phyloP scores from a whole-genome alignment of 1,140 invertebrate genomes.

The Trichonephila clavipes region DNA sequence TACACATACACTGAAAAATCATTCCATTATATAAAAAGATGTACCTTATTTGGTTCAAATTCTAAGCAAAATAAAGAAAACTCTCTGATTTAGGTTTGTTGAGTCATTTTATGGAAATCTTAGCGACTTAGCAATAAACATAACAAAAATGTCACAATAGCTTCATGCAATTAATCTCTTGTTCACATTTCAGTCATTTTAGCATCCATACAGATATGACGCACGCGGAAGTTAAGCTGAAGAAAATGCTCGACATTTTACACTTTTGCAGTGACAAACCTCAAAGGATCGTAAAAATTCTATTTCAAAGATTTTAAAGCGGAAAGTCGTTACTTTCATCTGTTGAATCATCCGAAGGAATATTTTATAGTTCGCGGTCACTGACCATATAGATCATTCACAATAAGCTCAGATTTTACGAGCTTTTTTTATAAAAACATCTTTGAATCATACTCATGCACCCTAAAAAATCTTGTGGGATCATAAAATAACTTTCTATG shows the following conservation, averaged over 20 bases:
- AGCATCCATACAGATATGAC: not conserved
- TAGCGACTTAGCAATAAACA: too few relatives aligned
- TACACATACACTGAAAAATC: too few relatives aligned
- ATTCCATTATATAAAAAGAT: too few relatives aligned
- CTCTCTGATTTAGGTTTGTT: too few relatives aligned
- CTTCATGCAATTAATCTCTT: too few relatives aligned
- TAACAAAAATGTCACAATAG: too few relatives aligned
- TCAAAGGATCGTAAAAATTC: not conserved
- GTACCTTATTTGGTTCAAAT: too few relatives aligned
- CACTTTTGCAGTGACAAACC: not conserved
- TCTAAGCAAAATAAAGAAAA: too few relatives aligned
- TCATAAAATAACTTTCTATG: not conserved
- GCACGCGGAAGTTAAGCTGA: not conserved
- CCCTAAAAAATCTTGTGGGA: not conserved
- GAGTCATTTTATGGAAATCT: too few relatives aligned
- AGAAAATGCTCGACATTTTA: not conserved
- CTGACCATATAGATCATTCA: not conserved
- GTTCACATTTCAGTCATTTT: not conserved
- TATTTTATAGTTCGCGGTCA: not conserved
- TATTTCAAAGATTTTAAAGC: not conserved
- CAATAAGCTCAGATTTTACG: not conserved
- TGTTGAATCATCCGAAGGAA: not conserved
- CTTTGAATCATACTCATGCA: not conserved
- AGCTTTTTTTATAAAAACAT: not conserved
- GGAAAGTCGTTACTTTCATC: not conserved